Evolutionary conservation across 2,888 invertebrate species (phyloP).

Genomic region (Mesoligia furuncula): DNA sequence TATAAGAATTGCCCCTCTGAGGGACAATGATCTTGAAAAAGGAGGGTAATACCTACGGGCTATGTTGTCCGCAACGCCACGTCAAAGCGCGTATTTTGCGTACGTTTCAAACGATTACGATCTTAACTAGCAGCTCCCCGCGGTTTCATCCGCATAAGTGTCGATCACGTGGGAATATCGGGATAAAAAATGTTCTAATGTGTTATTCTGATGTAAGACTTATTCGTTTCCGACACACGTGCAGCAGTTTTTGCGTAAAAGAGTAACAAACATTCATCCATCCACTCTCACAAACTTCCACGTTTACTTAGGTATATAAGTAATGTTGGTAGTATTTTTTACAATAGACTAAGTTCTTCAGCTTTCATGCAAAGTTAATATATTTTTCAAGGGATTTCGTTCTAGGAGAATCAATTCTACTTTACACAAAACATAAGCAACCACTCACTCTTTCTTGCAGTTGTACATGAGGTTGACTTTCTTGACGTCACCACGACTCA

Average conservation of each 20-base stretch:
- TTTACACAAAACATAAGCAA: not conserved
- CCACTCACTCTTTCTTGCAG: constrained; percentile 89
- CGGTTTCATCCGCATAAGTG: not conserved
- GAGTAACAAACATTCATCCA: not conserved
- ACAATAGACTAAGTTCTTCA: not conserved
- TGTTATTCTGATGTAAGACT: not conserved
- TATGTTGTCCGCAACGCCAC: not conserved
- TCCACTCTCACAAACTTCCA: not conserved
- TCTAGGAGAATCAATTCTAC: not conserved
- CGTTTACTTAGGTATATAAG: too few relatives aligned
- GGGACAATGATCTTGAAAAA: not conserved
- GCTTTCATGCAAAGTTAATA: not conserved
- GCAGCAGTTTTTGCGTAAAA: not conserved
- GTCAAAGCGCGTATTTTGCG: not conserved
- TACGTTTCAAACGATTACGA: not conserved
- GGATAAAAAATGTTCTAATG: not conserved
- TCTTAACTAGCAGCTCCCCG: not conserved
- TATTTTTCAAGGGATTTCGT: not conserved
- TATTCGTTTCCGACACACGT: not conserved
- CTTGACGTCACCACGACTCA: constrained; percentile 93
- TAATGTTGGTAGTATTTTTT: too few relatives aligned
- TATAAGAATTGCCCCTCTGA: too few relatives aligned
- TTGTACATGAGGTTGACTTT: constrained; percentile 95
- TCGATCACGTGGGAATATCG: not conserved
- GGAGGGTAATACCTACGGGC: fast-evolving